phyloP scores from a whole-genome alignment of 2,113 vertebrate species.

The Laterallus jamaicensis region DNA sequence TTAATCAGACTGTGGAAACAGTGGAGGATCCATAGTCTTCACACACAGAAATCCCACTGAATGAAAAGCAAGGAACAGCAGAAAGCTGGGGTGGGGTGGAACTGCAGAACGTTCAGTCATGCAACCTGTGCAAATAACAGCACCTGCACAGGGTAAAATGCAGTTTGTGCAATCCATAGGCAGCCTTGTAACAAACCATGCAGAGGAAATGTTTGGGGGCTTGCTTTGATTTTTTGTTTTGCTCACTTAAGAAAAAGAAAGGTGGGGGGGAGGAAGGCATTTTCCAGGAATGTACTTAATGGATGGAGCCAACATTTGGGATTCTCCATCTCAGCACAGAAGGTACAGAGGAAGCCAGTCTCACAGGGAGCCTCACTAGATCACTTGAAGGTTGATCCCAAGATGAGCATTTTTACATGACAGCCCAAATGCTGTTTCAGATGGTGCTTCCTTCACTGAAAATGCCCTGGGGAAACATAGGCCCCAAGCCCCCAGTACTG shows the following conservation, averaged over 20 bases:
- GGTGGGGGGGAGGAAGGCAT: neutral
- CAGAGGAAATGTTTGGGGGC: neutral
- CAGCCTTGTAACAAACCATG: neutral
- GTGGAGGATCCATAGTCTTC: neutral
- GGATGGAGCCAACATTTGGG: neutral
- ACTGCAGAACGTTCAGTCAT: neutral
- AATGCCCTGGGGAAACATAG: neutral
- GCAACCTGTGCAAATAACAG: neutral
- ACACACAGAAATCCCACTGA: neutral
- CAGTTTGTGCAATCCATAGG: neutral
- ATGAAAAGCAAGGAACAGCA: neutral
- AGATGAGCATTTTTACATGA: neutral
- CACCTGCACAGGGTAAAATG: neutral
- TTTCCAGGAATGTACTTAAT: neutral
- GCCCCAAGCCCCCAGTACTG: neutral
- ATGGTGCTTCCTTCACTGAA: neutral
- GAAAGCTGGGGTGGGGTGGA: neutral
- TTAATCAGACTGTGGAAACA: neutral
- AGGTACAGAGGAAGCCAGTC: neutral
- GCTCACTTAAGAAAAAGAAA: neutral
- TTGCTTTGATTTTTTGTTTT: neutral
- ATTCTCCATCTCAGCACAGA: neutral
- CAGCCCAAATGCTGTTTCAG: neutral
- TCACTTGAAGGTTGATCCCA: neutral
- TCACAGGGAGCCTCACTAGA: neutral